Evolutionary conservation across 2,113 vertebrate genomes (phyloP), one percentile per base, ranked within the genome.

Genomic region (Heterocephalus glaber): DNA sequence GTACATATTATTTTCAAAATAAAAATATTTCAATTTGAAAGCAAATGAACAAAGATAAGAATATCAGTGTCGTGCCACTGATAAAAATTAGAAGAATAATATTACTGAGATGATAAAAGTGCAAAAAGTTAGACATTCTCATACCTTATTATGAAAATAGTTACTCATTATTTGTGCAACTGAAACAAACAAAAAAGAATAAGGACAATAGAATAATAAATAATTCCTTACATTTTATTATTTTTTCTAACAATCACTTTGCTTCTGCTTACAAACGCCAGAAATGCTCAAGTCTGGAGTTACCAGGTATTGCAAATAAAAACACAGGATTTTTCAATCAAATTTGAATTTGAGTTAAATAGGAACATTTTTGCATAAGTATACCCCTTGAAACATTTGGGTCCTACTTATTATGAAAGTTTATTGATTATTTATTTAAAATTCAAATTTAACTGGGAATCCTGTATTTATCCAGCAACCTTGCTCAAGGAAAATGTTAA

Each of bases 281-380:
- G 68, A 93, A 79, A 84, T 49, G 19, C 54, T 72, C 77, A 94
- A 35, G 28, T 54, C 47, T 74, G 68, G 10, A 13, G 17, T 93
- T 91, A 47, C 26, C 22, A 89, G 56, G 74, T 74, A 13, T 52
- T 74, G 54, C 44, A 84, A 84, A 79, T 80, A 65, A 94, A 91
- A 85, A 72, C 47, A 83, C 6, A 84, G 17, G 63, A 30, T 80
- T 3, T 5, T 9, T 41, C 6, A 79, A 47, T 70, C 33, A 95
- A 80, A 85, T 88, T 52, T 94, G 79, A 85, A 89, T 96, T 91
- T 79, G 68, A 92, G 61, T 41, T 58, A 77, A 92, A 89, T 28
- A 90, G 49, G 28, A 56, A n/a, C 24, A n/a, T 38, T 85, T 80
- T 94, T 84, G 17, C 49, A 33, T 88, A 82, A 52, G 4, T 41